A percentile compares a stretch with the other conserved stretches of the same genome.
phyloP scores from a whole-genome alignment of 2,888 invertebrate genomes.

The Athalia circularis region DNA sequence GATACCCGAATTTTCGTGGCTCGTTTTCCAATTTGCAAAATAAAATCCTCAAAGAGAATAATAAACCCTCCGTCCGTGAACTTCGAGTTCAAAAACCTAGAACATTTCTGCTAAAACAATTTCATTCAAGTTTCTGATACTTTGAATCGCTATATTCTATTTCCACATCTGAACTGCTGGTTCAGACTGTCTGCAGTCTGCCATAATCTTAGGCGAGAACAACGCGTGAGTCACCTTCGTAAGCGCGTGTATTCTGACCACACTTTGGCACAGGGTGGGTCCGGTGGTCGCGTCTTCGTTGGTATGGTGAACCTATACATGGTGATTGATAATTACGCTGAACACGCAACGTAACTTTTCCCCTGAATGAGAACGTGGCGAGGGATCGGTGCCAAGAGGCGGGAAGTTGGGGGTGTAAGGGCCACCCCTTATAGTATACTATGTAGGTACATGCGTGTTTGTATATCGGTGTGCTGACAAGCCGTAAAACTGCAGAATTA shows the following conservation, averaged over 20 bases:
- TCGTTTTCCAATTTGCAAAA: too few species aligned
- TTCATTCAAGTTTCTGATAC: too few species aligned
- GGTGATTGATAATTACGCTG: conserved; percentile 55
- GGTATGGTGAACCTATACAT: conserved; percentile 31
- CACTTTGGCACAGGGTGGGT: neutral
- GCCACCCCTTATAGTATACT: conserved; percentile 12
- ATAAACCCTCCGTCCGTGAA: too few species aligned
- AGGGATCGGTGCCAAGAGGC: neutral
- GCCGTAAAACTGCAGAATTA: conserved; percentile 48
- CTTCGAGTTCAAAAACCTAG: too few species aligned
- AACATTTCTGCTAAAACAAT: too few species aligned
- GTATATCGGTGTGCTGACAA: conserved; percentile 36
- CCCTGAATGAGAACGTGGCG: conserved; percentile 11
- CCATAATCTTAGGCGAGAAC: neutral
- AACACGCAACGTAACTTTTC: conserved; percentile 51
- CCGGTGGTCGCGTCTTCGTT: conserved; percentile 28
- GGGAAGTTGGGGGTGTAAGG: neutral
- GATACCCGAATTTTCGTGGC: neutral
- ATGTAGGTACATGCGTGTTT: conserved; percentile 27
- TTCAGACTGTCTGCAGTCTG: neutral
- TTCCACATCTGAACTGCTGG: too few species aligned
- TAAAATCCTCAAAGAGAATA: too few species aligned
- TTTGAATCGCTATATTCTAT: too few species aligned
- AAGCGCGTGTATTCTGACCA: conserved; percentile 2
- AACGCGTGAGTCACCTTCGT: conserved; percentile 29